Evolutionary conservation across 2,113 vertebrate species (phyloP).

Genomic region (Otus sunia): DNA sequence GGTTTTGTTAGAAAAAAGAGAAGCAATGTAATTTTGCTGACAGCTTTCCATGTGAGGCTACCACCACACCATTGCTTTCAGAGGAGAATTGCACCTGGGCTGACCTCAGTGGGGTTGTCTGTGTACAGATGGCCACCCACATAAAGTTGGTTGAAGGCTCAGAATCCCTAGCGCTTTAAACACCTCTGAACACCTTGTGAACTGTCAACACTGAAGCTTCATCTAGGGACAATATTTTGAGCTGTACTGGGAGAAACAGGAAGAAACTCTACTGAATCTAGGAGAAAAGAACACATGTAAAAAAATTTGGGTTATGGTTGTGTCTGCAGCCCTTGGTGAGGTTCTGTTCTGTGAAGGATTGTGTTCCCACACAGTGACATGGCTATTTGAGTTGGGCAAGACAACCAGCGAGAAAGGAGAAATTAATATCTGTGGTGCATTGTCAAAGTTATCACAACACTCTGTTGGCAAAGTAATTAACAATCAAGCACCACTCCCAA

Average conservation of each 20-base stretch:
- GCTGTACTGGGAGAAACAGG: not conserved
- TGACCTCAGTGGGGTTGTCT: rapidly evolving
- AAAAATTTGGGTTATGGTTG: not conserved
- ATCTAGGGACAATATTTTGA: not conserved
- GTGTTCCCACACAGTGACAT: not conserved
- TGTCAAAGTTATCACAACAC: not conserved
- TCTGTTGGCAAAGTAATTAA: not conserved
- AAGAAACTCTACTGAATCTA: not conserved
- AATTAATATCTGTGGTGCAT: not conserved
- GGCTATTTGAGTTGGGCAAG: not conserved
- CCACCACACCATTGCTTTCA: rapidly evolving
- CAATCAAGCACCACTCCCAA: not conserved
- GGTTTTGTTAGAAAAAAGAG: not conserved
- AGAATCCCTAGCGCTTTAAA: not conserved
- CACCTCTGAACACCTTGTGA: rapidly evolving
- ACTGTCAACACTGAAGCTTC: not conserved
- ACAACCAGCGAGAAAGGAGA: not conserved
- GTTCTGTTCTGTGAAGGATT: not conserved
- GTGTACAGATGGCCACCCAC: not conserved
- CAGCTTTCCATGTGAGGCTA: not conserved
- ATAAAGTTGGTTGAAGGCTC: not conserved
- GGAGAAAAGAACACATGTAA: not conserved
- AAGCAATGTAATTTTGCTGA: not conserved
- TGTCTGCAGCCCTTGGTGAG: not conserved
- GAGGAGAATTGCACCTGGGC: not conserved